Percentiles rank a stretch among this genome's conserved stretches.
These are phyloP conservation scores for Drosophila tropicalis DNA, from an alignment of 1,140 invertebrate species.

Conservation along the genomic window DNA sequence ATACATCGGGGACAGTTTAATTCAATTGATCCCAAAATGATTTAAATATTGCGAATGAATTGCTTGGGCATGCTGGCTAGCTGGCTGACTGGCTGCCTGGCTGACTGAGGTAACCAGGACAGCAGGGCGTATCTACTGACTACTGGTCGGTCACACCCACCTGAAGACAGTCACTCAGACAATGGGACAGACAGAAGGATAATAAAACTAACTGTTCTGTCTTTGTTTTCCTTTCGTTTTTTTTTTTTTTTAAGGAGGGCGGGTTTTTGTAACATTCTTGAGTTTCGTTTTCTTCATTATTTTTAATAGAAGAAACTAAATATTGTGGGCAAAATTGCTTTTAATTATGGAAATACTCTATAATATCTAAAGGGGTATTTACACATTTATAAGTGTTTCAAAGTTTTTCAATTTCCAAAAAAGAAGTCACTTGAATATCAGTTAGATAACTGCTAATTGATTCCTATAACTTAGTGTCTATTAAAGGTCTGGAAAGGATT, in stretches of 20 bases:
- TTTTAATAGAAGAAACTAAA: slow-evolving; percentile 7
- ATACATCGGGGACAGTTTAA: slow-evolving; percentile 38
- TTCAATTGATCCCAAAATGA: slow-evolving; percentile 50
- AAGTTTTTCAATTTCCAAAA: too few relatives aligned
- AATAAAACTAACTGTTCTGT: background rate
- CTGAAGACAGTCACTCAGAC: background rate
- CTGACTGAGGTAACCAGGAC: background rate
- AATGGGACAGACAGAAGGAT: background rate
- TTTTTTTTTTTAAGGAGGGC: background rate
- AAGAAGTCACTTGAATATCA: too few relatives aligned
- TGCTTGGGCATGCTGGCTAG: slow-evolving; percentile 3
- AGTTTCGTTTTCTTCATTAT: slow-evolving; percentile 1
- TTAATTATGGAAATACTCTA: background rate
- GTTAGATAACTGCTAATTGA: too few relatives aligned
- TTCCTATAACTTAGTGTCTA: too few relatives aligned
- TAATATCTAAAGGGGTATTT: too few relatives aligned
- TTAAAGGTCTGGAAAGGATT: too few relatives aligned
- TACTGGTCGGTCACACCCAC: slow-evolving; percentile 4
- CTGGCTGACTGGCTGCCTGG: too few relatives aligned
- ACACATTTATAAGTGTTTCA: too few relatives aligned
- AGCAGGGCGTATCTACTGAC: background rate
- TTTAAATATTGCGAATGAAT: slow-evolving; percentile 39
- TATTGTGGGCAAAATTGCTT: background rate
- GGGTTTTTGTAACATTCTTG: background rate
- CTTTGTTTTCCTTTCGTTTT: background rate